Percentiles rank a stretch among this genome's conserved stretches.
Evolutionary conservation across 2,888 invertebrate genomes (phyloP).

Genomic region (Catocala fraxini): DNA sequence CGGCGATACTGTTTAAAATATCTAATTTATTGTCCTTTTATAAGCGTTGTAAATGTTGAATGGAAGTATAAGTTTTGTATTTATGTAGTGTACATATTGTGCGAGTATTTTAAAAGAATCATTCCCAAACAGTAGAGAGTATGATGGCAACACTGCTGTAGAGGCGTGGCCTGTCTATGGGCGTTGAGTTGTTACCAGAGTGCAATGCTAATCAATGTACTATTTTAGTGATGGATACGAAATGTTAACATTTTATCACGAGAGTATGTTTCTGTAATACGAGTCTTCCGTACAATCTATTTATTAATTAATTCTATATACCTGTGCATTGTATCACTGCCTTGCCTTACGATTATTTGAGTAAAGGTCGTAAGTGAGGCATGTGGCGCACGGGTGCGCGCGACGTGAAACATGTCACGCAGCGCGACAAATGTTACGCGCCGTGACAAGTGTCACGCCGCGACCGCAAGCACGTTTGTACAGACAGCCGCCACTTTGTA

Average conservation of each 20-base stretch:
- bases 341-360: no score
- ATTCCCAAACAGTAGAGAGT: constrained; percentile 9
- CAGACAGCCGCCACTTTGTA: constrained; percentile 34
- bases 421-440: constrained; percentile 2
- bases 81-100: constrained; percentile 21
- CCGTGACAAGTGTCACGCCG: not conserved
- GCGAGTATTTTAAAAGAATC: constrained; percentile 8
- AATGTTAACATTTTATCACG: not conserved
- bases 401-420: not conserved
- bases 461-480: not conserved
- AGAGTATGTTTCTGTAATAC: not conserved
- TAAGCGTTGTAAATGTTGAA: constrained; percentile 12
- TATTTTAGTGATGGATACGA: not conserved
- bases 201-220: not conserved
- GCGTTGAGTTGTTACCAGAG: not conserved
- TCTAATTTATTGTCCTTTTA: constrained; percentile 10
- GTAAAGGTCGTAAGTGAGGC: no score
- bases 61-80: constrained; percentile 9
- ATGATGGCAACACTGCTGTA: not conserved
- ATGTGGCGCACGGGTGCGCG: not conserved
- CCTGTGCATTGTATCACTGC: not conserved
- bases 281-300: constrained; percentile 15
- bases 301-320: constrained; percentile 4
- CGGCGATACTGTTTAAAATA: constrained; percentile 4
- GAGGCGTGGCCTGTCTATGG: not conserved